Base-by-base conservation (phyloP, 2,797 vertebrate species). In the Poecilia wingei region DNA sequence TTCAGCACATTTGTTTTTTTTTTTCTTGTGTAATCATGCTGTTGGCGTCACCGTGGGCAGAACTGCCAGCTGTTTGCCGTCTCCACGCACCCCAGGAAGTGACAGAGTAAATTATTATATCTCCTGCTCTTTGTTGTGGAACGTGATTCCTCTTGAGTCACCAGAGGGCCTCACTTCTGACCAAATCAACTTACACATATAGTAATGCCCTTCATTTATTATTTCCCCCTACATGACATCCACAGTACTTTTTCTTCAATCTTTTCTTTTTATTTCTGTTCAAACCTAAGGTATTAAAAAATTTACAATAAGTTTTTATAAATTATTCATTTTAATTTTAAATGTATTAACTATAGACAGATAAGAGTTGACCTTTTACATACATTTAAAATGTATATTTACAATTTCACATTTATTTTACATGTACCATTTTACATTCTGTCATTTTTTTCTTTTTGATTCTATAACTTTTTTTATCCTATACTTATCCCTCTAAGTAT, bases 41-140 rank as follows among this genome's bases (percentile, higher is more conserved):
- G 73, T 77, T 79, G 83, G 73, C 49, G 59, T 90, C 86, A 89
- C 88, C 61, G 61, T 75, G 78, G 84, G 86, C 79, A 76, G 36
- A 49, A 66, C 89, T 75, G 74, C 91, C 93, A 94, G 92, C 92
- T 94, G 93, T 92, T 92, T 90, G 84, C 88, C 79, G 82, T 92
- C 91, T 85, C 82, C 57, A 74, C 12, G 41, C 91, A 71, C 89
- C 68, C 76, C 86, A n/a, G 89, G 89, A 93, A 90, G 88, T 91
- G 91, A 93, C 90, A 92, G 82, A 83, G 87, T 84, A 92, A 86
- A 88, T 89, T 2, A 91, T 91, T 83, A 86, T 85, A 87, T 91
- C 80, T 83, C 74, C 79, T 81, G 69, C 55, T 82, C 69, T 72
- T 59, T 80, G 75, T 69, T 75, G 78, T 51, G 76, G 78, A 36